Evolutionary conservation across 2,888 invertebrate genomes (phyloP).

Genomic region (Minunthozetes semirufus): DNA sequence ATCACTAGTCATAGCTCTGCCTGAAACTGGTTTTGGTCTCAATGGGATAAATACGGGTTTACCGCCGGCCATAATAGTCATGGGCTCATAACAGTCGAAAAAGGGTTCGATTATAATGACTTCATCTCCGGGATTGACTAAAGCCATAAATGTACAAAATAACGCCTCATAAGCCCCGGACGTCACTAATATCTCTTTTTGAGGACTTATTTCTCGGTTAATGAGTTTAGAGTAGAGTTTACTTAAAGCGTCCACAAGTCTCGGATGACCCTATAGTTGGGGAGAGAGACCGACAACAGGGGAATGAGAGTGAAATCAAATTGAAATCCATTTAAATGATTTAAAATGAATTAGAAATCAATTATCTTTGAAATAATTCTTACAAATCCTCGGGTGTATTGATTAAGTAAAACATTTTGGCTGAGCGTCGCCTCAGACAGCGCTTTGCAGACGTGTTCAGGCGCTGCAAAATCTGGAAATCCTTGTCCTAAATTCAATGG

Average conservation of each 20-base stretch:
- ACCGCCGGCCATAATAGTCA: slow-evolving; percentile 83
- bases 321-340: not conserved
- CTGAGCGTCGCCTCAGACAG: slow-evolving; percentile 59
- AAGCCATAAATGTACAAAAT: slow-evolving; percentile 75
- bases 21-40: slow-evolving; percentile 55
- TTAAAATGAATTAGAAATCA: not conserved
- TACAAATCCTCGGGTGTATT: slow-evolving; percentile 91
- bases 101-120: slow-evolving; percentile 95
- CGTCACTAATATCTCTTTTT: slow-evolving; percentile 78
- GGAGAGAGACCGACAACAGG: not conserved
- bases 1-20: slow-evolving; percentile 61
- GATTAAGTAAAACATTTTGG: slow-evolving; percentile 69
- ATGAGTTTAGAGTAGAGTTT: slow-evolving; percentile 76
- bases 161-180: slow-evolving; percentile 92
- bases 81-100: slow-evolving; percentile 96
- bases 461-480: slow-evolving; percentile 85
- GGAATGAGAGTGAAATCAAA: not conserved
- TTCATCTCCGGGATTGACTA: slow-evolving; percentile 67
- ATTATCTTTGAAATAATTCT: slow-evolving; percentile 46
- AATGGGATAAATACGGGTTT: slow-evolving; percentile 77
- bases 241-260: slow-evolving; percentile 72
- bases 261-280: slow-evolving; percentile 71
- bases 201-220: slow-evolving; percentile 68
- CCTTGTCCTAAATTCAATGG: slow-evolving; percentile 92
- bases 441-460: slow-evolving; percentile 70